Evolutionary conservation across 2,113 vertebrate species (phyloP).

Genomic region (Gobius niger): DNA sequence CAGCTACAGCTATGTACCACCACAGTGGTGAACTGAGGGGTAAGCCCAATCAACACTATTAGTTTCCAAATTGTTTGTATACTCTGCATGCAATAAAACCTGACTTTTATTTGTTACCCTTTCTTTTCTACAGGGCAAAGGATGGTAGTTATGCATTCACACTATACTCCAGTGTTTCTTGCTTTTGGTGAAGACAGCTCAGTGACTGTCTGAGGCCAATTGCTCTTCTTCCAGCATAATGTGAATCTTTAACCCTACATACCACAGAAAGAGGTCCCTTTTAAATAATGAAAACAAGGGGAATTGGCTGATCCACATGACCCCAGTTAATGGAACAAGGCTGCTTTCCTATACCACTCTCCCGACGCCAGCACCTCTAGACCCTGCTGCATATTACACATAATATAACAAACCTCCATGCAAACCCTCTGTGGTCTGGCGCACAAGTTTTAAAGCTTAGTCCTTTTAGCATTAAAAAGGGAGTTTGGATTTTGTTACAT

Average conservation of each 20-base stretch:
- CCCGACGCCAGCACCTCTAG: slow-evolving; percentile 76
- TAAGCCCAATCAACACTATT: slow-evolving; percentile 74
- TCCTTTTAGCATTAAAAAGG: slow-evolving; percentile 85
- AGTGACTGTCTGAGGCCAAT: slow-evolving; percentile 84
- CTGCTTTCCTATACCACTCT: slow-evolving; percentile 59
- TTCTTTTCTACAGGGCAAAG: slow-evolving; percentile 79
- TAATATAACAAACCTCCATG: slow-evolving; percentile 72
- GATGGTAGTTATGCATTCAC: slow-evolving; percentile 93
- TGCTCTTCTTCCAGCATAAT: slow-evolving; percentile 82
- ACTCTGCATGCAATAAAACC: not conserved
- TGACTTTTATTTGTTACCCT: not conserved
- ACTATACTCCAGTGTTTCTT: slow-evolving; percentile 86
- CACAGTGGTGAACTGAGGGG: slow-evolving; percentile 91
- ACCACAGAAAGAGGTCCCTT: slow-evolving; percentile 63
- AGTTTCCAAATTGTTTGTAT: not conserved
- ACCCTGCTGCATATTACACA: slow-evolving; percentile 86
- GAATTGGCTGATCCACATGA: slow-evolving; percentile 72
- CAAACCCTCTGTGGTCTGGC: slow-evolving; percentile 84
- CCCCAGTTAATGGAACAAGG: slow-evolving; percentile 79
- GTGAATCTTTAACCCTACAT: slow-evolving; percentile 71
- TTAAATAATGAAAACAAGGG: slow-evolving; percentile 36
- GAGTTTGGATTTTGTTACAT: slow-evolving; percentile 78
- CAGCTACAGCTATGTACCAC: slow-evolving; percentile 97
- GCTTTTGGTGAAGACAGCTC: slow-evolving; percentile 82
- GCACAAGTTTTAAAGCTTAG: slow-evolving; percentile 94